phyloP scores from a whole-genome alignment of 2,888 invertebrate genomes.

The Dicyrtoma fusca region DNA sequence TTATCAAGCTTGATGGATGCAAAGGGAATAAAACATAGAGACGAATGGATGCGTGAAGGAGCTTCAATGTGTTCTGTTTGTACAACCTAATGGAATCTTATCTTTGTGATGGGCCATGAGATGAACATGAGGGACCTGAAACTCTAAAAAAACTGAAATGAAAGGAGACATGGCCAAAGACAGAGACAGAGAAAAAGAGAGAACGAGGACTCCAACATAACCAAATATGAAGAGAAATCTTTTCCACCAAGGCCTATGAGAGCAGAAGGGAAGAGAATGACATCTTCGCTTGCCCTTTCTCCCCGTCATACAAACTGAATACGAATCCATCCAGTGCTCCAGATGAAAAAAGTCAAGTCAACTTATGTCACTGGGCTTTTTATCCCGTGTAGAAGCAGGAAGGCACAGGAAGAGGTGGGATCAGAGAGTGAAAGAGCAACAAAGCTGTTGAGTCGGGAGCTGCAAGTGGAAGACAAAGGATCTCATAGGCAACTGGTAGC shows the following conservation, averaged over 20 bases:
- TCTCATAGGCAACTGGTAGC: not conserved
- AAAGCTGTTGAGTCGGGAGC: not conserved
- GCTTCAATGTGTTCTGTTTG: constrained; percentile 17
- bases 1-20: no score
- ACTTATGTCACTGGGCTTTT: no score
- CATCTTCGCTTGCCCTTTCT: no score
- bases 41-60: not conserved
- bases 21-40: not conserved
- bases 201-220: no score
- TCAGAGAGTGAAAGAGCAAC: not conserved
- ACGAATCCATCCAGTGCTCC: not conserved
- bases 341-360: not conserved
- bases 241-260: not conserved
- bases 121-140: not conserved
- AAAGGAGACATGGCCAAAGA: not conserved
- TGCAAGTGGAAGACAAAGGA: not conserved
- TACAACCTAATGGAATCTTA: constrained; percentile 35
- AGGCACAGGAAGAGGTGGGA: not conserved
- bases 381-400: not conserved
- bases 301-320: no score
- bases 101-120: constrained; percentile 29
- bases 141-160: not conserved
- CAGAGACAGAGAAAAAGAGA: no score
- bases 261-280: no score
- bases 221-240: not conserved